Conservation (phyloP, 2,113 vertebrate genomes). For the Campylomormyrus numenius region DNA sequence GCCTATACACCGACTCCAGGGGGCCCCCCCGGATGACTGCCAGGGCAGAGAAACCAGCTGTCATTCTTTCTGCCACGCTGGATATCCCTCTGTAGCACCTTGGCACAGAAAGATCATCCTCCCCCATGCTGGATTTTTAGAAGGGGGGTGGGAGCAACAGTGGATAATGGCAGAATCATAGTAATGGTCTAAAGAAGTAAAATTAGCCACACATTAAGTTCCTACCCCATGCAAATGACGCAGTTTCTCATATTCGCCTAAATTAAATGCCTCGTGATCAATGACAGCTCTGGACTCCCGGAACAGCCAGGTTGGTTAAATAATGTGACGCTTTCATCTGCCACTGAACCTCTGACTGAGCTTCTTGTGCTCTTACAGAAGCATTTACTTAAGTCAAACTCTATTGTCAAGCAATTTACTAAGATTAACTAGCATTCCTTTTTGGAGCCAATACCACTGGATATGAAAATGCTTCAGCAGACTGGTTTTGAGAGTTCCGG, state of each 20-base stretch:
- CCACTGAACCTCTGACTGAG: not conserved
- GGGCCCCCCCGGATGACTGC: conserved; percentile 82
- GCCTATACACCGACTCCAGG: conserved; percentile 75
- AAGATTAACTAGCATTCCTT: not conserved
- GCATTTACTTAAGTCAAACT: not conserved
- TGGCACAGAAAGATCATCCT: not conserved
- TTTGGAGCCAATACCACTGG: not conserved
- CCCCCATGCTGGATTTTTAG: not conserved
- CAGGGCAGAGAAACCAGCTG: conserved; percentile 8
- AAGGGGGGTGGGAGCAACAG: not conserved
- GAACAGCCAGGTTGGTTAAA: not conserved
- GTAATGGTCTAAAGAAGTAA: not conserved
- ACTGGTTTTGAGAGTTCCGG: conserved; percentile 10
- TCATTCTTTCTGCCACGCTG: not conserved
- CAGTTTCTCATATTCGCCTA: not conserved
- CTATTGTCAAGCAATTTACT: not conserved
- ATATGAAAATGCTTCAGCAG: not conserved
- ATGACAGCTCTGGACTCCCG: not conserved
- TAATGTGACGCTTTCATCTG: not conserved
- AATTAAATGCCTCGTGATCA: not conserved
- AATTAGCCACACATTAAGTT: not conserved
- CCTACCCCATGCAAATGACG: not conserved
- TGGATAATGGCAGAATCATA: not conserved
- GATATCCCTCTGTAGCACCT: not conserved
- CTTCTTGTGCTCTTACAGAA: not conserved